Evolutionary conservation across 2,888 invertebrate genomes (phyloP), one percentile per base, ranked within the genome.

Genomic region (Aelia acuminata): DNA sequence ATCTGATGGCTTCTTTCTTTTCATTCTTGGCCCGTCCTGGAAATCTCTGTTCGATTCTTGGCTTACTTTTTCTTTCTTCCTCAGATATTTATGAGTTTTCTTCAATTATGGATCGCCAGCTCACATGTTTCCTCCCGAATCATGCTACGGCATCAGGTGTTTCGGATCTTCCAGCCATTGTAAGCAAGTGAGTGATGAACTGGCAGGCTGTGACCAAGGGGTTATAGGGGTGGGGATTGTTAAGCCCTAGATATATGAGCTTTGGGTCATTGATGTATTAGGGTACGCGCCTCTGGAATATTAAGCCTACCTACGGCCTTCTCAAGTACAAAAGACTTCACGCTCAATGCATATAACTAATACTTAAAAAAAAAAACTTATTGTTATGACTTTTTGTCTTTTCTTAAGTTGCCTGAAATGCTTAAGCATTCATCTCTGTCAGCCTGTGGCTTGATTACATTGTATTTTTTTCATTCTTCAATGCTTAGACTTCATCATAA

Each of bases 241-340:
- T 70, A 35, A 70, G 63, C 63, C 35, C 31, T 20, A 35, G 63
- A 70, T 70, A 35, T 70, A 70, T 70, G 63, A 70, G 63, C 63
- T 70, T 35, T 35, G 18, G 63, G 63, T 70, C 63, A 70, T 70
- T 70, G 63, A 70, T 70, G 63, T 70, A 70, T 70, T 70, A 70
- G 63, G 63, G 63, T 31, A 70, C 63, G 8, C 63, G 63, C 35
- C 63, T 35, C 26, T 2, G 20, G 63, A 70, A 70, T 70, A 70
- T 70, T 70, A 70, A 70, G 35, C 20, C 18, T 35, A 20, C 35
- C 63, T 70, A 35, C 63, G 35, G 31, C 18, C 63, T 35, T 35
- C 35, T 15, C 63, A 35, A 70, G 63, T 70, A 70, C 7, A 4
- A 63, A 20, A 20, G 63, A 18, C 57, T 57, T 57, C 57, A 57